A percentile compares a stretch with the other conserved stretches of the same genome.
These are phyloP conservation scores for Zapornia atra DNA, from an alignment of 2,113 vertebrate species.

Conservation along the genomic window DNA sequence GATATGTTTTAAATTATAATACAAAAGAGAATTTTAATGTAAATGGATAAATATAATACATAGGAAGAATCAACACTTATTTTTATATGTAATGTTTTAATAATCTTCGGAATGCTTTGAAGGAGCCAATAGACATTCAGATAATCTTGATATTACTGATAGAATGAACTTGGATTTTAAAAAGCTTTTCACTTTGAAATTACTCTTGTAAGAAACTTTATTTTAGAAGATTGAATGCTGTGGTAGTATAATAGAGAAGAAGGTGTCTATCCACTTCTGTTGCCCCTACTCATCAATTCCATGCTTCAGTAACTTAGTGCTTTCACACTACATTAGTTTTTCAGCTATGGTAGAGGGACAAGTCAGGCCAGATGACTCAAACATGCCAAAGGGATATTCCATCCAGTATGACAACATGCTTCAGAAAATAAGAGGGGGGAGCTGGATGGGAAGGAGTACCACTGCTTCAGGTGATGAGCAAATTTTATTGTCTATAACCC, in stretches of 20 bases:
- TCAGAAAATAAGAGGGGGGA: too few relatives aligned
- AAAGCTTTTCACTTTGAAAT: neutral
- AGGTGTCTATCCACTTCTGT: rapidly evolving
- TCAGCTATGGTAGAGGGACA: too few relatives aligned
- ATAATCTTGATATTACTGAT: neutral
- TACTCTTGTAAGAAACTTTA: neutral
- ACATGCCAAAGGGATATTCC: too few relatives aligned
- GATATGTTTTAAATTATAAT: neutral
- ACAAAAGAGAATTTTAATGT: neutral
- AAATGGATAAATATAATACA: neutral
- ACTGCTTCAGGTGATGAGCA: too few relatives aligned
- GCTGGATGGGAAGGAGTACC: too few relatives aligned
- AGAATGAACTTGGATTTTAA: neutral
- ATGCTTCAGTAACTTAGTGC: neutral
- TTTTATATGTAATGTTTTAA: neutral
- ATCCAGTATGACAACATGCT: too few relatives aligned
- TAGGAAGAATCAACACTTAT: neutral
- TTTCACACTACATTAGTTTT: too few relatives aligned
- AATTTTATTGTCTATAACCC: too few relatives aligned
- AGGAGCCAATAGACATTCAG: neutral
- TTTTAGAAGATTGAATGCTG: neutral
- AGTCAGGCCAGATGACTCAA: too few relatives aligned
- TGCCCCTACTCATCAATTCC: neutral
- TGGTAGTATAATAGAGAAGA: neutral
- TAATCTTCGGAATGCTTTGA: neutral